Evolutionary conservation across 2,888 invertebrate species (phyloP).

Genomic region (Lamellibrachia columna): DNA sequence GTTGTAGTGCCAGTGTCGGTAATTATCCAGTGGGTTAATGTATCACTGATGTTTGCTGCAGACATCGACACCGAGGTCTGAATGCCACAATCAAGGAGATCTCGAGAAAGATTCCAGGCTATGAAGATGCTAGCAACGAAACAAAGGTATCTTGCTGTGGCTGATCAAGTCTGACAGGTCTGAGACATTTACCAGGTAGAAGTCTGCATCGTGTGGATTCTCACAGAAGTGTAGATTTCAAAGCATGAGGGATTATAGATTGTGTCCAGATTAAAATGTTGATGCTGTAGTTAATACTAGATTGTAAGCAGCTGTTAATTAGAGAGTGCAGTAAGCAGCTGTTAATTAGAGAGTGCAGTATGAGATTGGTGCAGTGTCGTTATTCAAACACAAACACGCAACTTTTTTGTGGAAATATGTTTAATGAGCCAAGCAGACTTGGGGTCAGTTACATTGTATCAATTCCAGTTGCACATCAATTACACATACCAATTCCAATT

Average conservation of each 20-base stretch:
- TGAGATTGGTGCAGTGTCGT: not conserved
- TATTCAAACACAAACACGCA: not conserved
- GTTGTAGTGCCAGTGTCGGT: too few relatives aligned
- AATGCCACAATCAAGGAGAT: conserved; percentile 56
- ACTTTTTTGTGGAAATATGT: not conserved
- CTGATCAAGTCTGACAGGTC: not conserved
- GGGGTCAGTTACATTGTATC: not conserved
- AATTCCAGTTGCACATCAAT: too few relatives aligned
- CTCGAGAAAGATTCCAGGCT: conserved; percentile 55
- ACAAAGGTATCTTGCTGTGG: conserved; percentile 53
- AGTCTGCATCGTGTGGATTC: not conserved
- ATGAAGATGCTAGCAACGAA: conserved; percentile 52
- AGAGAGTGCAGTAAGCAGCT: not conserved
- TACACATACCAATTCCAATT: too few relatives aligned
- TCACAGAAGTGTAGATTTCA: not conserved
- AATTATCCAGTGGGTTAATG: not conserved
- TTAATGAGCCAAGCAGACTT: not conserved
- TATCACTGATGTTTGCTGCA: conserved; percentile 31
- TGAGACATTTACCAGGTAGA: not conserved
- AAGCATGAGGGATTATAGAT: not conserved
- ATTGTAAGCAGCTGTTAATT: too few relatives aligned
- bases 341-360: not conserved
- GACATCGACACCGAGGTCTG: conserved; percentile 57
- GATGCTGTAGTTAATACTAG: not conserved
- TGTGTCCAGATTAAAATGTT: not conserved